A percentile compares a stretch with the other conserved stretches of the same genome.
Conservation (phyloP, 2,888 invertebrate species). For the Nemapogon koenigi region DNA sequence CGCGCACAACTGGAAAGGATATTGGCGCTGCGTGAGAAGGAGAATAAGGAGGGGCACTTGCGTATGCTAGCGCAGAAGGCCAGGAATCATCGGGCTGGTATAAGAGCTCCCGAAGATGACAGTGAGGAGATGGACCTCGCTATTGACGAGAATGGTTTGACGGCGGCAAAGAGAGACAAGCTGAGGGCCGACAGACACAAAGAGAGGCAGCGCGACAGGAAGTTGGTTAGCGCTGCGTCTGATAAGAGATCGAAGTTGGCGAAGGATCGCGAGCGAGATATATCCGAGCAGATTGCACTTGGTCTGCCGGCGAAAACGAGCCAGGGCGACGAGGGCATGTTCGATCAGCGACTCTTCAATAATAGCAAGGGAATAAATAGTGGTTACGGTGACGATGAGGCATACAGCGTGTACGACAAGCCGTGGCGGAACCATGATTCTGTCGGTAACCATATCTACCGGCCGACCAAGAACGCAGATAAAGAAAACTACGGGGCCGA, state of each 20-base stretch:
- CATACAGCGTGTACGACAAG: slow-evolving; percentile 97
- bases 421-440: slow-evolving; percentile 94
- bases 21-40: slow-evolving; percentile 96
- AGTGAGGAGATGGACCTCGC: slow-evolving; percentile 34
- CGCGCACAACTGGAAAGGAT: slow-evolving; percentile 95
- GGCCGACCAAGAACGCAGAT: slow-evolving; percentile 87
- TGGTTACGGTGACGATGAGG: slow-evolving; percentile 94
- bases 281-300: slow-evolving; percentile 97
- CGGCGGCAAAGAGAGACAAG: slow-evolving; percentile 83
- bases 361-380: slow-evolving; percentile 92
- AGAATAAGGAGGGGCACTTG: slow-evolving; percentile 95
- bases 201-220: slow-evolving; percentile 91
- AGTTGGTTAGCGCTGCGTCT: slow-evolving; percentile 91
- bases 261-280: slow-evolving; percentile 92
- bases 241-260: slow-evolving; percentile 90
- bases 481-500: slow-evolving; percentile 92
- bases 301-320: slow-evolving; percentile 86
- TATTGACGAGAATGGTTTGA: slow-evolving; percentile 34
- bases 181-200: slow-evolving; percentile 87
- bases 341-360: slow-evolving; percentile 96
- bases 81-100: slow-evolving; percentile 91
- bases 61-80: slow-evolving; percentile 93
- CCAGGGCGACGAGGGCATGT: slow-evolving; percentile 79
- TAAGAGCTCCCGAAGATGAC: slow-evolving; percentile 41
- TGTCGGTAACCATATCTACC: slow-evolving; percentile 87